These are phyloP conservation scores for Achroia grisella DNA, from an alignment of 1,140 invertebrate species.

Conservation along the genomic window DNA sequence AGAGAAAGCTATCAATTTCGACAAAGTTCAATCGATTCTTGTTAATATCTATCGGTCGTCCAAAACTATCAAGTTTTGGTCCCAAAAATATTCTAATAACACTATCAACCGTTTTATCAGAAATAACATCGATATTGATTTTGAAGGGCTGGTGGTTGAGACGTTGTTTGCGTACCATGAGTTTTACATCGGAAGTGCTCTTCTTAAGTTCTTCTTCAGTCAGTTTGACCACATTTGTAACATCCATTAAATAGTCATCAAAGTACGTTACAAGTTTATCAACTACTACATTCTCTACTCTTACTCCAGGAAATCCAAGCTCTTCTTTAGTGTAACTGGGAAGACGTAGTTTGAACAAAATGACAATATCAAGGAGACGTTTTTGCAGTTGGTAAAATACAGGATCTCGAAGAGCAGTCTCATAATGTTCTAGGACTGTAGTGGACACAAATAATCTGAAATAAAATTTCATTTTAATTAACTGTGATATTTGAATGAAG, in stretches of 20 bases:
- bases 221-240: conserved; percentile 69
- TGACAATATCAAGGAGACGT: conserved; percentile 73
- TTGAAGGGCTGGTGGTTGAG: conserved; percentile 80
- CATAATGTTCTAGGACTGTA: conserved; percentile 70
- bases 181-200: conserved; percentile 51
- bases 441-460: conserved; percentile 70
- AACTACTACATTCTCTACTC: conserved; percentile 72
- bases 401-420: conserved; percentile 80
- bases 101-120: conserved; percentile 72
- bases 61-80: conserved; percentile 76
- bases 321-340: conserved; percentile 79
- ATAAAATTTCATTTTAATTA: conserved; percentile 8
- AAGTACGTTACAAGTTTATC: conserved; percentile 75
- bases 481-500: too few species aligned
- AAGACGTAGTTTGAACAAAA: conserved; percentile 75
- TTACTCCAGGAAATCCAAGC: conserved; percentile 75
- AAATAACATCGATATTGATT: conserved; percentile 75
- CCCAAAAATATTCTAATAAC: conserved; percentile 80
- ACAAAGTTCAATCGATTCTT: conserved; percentile 72
- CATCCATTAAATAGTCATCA: conserved; percentile 72
- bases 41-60: conserved; percentile 67
- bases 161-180: conserved; percentile 75
- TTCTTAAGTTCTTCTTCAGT: conserved; percentile 52
- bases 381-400: conserved; percentile 79
- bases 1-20: conserved; percentile 74